phyloP scores from a whole-genome alignment of 2,888 invertebrate genomes.

The Drosophila testacea region DNA sequence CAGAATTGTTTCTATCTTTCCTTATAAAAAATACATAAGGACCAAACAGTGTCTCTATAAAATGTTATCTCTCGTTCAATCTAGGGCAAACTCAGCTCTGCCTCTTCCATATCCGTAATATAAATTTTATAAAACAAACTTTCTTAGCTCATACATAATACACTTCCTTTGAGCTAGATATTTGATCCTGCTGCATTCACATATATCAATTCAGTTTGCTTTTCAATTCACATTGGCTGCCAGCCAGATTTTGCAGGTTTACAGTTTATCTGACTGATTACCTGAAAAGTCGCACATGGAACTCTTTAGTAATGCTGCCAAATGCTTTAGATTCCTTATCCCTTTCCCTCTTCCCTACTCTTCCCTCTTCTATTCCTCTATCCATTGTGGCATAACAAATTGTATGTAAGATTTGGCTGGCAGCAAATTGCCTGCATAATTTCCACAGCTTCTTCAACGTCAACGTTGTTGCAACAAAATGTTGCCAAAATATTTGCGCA shows the following conservation, averaged over 20 bases:
- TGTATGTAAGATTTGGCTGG: constrained; percentile 53
- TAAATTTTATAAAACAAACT: no score
- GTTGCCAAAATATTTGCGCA: constrained; percentile 68
- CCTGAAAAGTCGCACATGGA: constrained; percentile 38
- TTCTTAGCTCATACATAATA: background rate
- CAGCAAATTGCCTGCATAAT: constrained; percentile 71
- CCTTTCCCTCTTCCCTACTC: constrained; percentile 4
- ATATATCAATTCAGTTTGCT: constrained; percentile 13
- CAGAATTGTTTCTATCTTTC: background rate
- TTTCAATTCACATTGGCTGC: constrained; percentile 21
- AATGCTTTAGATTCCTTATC: constrained; percentile 2
- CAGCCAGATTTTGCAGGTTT: constrained; percentile 5
- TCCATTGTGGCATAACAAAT: constrained; percentile 46
- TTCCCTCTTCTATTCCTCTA: constrained; percentile 5
- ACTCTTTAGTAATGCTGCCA: constrained; percentile 19
- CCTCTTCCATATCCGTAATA: background rate
- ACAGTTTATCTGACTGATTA: constrained; percentile 42
- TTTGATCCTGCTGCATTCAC: constrained; percentile 5
- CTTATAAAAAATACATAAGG: background rate
- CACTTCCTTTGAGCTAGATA: background rate
- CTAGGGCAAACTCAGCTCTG: background rate
- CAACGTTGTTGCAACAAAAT: constrained; percentile 33
- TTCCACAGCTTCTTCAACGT: constrained; percentile 40
- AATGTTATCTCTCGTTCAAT: background rate
- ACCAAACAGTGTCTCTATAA: background rate